Conservation (phyloP, 1,140 invertebrate species). For the Lasioglossum baleicum region DNA sequence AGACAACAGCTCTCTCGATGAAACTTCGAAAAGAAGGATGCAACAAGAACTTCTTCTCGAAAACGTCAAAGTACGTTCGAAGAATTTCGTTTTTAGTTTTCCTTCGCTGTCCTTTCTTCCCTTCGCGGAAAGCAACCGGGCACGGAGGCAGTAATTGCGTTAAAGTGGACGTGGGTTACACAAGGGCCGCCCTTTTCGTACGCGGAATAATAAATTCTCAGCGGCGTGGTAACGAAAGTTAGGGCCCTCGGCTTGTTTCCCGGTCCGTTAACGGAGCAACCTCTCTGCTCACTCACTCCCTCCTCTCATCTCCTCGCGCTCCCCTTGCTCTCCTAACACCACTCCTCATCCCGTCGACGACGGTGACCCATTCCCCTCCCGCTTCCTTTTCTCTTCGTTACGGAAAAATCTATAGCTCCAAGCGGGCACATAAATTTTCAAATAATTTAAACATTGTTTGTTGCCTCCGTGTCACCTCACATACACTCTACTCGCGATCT, state of each 20-base stretch:
- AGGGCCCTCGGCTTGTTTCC: constrained; percentile 69
- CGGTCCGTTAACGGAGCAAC: constrained; percentile 66
- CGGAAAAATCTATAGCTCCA: constrained; percentile 36
- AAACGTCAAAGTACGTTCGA: constrained; percentile 20
- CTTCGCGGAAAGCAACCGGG: constrained; percentile 4
- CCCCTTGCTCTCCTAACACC: too few relatives aligned
- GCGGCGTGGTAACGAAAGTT: constrained; percentile 71
- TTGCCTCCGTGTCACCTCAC: neutral
- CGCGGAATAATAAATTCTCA: constrained; percentile 77
- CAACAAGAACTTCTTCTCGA: neutral
- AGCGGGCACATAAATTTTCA: constrained; percentile 30
- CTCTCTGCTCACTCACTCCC: too few relatives aligned
- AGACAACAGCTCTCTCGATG: neutral
- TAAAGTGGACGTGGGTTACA: constrained; percentile 76
- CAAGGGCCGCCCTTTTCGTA: constrained; percentile 61
- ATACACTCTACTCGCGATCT: neutral
- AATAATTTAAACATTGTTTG: constrained; percentile 47
- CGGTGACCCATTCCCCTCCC: neutral
- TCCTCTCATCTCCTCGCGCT: too few relatives aligned
- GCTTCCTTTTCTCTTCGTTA: constrained; percentile 34
- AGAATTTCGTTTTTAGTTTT: constrained; percentile 28
- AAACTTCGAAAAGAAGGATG: neutral
- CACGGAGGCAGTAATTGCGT: constrained; percentile 67
- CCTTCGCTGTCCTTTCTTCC: constrained; percentile 2
- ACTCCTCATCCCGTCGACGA: neutral